Evolutionary conservation across 2,113 vertebrate genomes (phyloP).

Genomic region (Rissa tridactyla): DNA sequence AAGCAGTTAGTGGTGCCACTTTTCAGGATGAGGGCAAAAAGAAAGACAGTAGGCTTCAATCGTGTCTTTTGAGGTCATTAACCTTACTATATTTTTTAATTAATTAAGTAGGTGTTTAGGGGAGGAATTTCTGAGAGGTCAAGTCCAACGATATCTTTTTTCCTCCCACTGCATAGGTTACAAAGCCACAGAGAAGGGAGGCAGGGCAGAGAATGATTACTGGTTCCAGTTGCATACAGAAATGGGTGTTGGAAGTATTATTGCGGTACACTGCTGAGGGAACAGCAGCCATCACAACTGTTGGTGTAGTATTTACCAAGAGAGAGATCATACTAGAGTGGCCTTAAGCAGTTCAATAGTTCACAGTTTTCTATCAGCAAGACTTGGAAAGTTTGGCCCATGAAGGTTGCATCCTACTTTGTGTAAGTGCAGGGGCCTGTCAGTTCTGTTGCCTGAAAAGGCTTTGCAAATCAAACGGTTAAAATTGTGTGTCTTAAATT

Average conservation of each 20-base stretch:
- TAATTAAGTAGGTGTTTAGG: neutral
- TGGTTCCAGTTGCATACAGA: neutral
- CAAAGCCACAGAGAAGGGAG: neutral
- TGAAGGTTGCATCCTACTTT: neutral
- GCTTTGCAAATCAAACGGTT: neutral
- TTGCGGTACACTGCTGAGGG: neutral
- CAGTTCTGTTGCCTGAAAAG: neutral
- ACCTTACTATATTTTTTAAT: neutral
- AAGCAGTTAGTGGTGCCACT: neutral
- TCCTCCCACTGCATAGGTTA: neutral
- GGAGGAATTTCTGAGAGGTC: neutral
- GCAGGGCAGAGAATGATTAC: neutral
- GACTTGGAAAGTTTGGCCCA: neutral
- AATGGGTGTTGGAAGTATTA: neutral
- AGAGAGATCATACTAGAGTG: accelerated
- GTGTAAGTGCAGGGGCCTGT: neutral
- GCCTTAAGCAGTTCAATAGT: neutral
- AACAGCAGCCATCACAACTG: neutral
- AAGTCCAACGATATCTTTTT: neutral
- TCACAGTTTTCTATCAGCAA: neutral
- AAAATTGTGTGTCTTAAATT: neutral
- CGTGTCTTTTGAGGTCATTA: neutral
- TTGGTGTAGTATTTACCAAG: neutral
- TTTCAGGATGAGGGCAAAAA: neutral
- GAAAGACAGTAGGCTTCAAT: neutral